Conservation (phyloP, 2,113 vertebrate genomes). For the Shinisaurus crocodilurus region DNA sequence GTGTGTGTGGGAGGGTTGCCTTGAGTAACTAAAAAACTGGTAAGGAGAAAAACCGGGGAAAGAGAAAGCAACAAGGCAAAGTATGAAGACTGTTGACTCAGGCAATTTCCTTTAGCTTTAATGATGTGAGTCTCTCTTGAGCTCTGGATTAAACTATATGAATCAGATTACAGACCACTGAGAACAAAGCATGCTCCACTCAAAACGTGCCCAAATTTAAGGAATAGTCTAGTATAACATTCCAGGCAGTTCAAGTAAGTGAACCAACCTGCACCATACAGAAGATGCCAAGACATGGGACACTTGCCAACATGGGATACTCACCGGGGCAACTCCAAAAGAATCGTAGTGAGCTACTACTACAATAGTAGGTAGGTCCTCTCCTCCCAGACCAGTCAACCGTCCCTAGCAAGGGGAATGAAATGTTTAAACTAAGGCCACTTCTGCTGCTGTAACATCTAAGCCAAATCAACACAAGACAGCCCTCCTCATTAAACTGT, state of each 20-base stretch:
- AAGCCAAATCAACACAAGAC: rapidly evolving
- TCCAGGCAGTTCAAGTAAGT: not conserved
- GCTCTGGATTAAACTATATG: not conserved
- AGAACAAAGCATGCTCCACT: not conserved
- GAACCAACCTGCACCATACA: not conserved
- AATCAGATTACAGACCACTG: too few species aligned
- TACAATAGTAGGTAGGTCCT: slow-evolving; percentile 95
- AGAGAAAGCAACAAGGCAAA: not conserved
- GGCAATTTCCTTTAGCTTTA: too few species aligned
- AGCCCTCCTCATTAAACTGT: not conserved
- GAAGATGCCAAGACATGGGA: not conserved
- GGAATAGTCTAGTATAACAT: not conserved
- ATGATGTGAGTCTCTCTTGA: not conserved
- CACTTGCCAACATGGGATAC: slow-evolving; percentile 28
- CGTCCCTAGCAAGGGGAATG: slow-evolving; percentile 81
- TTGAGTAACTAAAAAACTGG: not conserved
- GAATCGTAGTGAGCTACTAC: slow-evolving; percentile 97
- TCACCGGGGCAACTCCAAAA: slow-evolving; percentile 94
- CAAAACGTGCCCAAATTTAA: not conserved
- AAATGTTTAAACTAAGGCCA: not conserved
- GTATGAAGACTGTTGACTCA: not conserved
- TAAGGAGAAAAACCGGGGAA: not conserved
- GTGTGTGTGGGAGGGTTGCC: not conserved
- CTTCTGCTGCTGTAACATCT: not conserved
- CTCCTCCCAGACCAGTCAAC: slow-evolving; percentile 93